Conservation (phyloP, 1,140 invertebrate genomes). For the Bradynema listronoti region DNA sequence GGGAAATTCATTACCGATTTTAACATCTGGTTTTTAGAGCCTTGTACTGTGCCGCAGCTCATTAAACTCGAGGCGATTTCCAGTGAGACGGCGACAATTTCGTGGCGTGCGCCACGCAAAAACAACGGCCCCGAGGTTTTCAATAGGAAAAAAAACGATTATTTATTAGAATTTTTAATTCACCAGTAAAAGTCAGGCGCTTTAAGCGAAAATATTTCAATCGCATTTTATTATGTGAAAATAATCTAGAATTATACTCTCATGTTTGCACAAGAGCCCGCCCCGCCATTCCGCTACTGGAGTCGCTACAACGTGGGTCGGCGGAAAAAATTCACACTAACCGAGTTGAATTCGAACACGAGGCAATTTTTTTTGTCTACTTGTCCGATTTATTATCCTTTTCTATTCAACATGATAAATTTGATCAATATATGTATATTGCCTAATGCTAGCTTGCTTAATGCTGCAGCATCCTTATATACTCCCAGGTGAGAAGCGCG, state of each 20-base stretch:
- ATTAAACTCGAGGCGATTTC: constrained; percentile 51
- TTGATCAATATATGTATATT: too few relatives aligned
- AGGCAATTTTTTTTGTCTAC: too few relatives aligned
- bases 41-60: constrained; percentile 54
- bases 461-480: too few relatives aligned
- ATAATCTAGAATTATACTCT: constrained; percentile 48
- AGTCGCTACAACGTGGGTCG: constrained; percentile 42
- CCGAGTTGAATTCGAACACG: constrained; percentile 49
- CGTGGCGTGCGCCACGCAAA: constrained; percentile 52
- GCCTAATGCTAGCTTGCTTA: too few relatives aligned
- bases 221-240: background rate
- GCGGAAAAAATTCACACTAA: constrained; percentile 47
- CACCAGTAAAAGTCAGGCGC: background rate
- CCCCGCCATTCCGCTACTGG: constrained; percentile 55
- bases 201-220: background rate
- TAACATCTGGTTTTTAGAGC: constrained; percentile 38
- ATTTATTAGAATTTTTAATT: constrained; percentile 8
- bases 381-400: too few relatives aligned
- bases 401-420: too few relatives aligned
- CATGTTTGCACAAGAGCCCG: constrained; percentile 54
- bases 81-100: constrained; percentile 52
- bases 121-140: constrained; percentile 53
- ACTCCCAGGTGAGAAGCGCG: too few relatives aligned
- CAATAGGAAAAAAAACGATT: constrained; percentile 10
- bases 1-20: background rate